Evolutionary conservation across 1,140 invertebrate species (phyloP).

Genomic region (Globodera rostochiensis): DNA sequence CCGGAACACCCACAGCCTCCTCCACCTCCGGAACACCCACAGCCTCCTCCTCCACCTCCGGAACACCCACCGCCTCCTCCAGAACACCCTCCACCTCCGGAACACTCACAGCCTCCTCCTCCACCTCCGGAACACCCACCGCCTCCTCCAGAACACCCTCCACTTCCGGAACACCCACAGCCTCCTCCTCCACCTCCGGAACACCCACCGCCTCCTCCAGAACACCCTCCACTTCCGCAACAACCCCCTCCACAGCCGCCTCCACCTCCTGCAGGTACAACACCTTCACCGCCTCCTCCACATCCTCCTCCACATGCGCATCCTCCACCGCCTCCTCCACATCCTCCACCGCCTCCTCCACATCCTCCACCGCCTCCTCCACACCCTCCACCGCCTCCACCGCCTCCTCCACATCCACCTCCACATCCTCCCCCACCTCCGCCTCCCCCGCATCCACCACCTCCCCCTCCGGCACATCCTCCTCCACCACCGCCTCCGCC

Average conservation of each 20-base stretch:
- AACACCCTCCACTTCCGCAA: background rate
- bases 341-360: too few species aligned
- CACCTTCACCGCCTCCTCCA: background rate
- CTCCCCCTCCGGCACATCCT: background rate
- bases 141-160: background rate
- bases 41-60: too few species aligned
- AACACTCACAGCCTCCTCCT: background rate
- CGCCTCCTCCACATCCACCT: background rate
- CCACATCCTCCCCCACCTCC: background rate
- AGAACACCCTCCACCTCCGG: background rate
- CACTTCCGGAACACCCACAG: background rate
- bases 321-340: slow-evolving; percentile 1
- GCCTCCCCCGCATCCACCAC: slow-evolving; percentile 1
- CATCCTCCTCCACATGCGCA: background rate
- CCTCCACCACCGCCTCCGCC: background rate
- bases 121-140: background rate
- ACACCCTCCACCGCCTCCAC: background rate
- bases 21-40: background rate
- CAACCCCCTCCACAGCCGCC: background rate
- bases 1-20: background rate
- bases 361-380: background rate
- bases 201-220: background rate
- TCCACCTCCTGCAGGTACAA: too few species aligned
- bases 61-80: background rate
- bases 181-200: background rate